phyloP scores from a whole-genome alignment of 2,797 vertebrate genomes.

The Petrocephalus schoutedeni region DNA sequence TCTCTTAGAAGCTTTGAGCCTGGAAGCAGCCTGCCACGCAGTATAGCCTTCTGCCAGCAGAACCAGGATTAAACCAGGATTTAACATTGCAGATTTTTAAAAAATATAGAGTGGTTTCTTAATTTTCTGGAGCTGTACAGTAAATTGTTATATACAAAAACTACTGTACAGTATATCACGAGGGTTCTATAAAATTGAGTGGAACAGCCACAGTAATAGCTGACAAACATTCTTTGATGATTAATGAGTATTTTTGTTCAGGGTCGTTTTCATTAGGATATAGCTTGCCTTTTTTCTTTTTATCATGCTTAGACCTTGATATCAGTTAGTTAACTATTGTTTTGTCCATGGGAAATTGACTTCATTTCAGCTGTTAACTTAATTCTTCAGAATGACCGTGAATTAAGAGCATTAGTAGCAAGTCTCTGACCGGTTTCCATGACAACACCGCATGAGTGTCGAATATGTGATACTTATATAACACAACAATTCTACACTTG shows the following conservation, averaged over 20 bases:
- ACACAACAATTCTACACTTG: constrained; percentile 24
- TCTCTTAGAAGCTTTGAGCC: too few species aligned
- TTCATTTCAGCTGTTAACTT: neutral
- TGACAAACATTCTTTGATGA: neutral
- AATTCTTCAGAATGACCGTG: constrained; percentile 15
- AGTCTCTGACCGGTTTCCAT: constrained; percentile 15
- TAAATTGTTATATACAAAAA: neutral
- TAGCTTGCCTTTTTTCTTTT: neutral
- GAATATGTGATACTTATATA: constrained; percentile 27
- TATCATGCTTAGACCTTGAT: neutral
- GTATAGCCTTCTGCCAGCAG: too few species aligned
- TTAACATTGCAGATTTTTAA: too few species aligned
- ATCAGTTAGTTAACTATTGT: neutral
- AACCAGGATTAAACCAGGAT: too few species aligned
- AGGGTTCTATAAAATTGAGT: neutral
- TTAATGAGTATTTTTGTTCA: constrained; percentile 7
- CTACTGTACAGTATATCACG: neutral
- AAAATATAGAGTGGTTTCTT: too few species aligned
- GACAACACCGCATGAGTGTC: constrained; percentile 26
- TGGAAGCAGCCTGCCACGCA: too few species aligned
- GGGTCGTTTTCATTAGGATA: neutral
- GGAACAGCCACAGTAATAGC: neutral
- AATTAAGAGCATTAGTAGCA: neutral
- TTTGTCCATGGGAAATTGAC: neutral
- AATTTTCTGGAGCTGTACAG: neutral